Conservation (phyloP, 2,888 invertebrate species). For the Gastracanthus pulcherrimus region DNA sequence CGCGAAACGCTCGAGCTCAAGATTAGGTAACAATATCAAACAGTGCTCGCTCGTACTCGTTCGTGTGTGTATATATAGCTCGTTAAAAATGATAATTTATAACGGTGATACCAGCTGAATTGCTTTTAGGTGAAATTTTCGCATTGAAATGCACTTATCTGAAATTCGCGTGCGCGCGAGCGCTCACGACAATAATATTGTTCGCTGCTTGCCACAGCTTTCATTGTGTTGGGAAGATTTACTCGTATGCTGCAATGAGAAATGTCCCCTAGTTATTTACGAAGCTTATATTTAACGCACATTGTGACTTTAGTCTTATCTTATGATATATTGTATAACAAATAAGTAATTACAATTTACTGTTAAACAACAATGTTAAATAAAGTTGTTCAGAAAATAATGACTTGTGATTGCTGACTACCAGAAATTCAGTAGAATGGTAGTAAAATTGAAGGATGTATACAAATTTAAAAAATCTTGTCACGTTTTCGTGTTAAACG, state of each 20-base stretch:
- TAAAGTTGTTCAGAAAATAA: too few species aligned
- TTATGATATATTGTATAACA: not conserved
- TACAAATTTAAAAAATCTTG: not conserved
- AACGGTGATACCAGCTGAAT: slow-evolving; percentile 34
- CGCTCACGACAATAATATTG: slow-evolving; percentile 10
- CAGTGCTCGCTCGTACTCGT: not conserved
- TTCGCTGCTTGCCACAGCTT: not conserved
- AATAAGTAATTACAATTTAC: too few species aligned
- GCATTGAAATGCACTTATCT: slow-evolving; percentile 46
- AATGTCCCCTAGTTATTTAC: slow-evolving; percentile 10
- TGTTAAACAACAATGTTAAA: too few species aligned
- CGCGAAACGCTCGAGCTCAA: slow-evolving; percentile 17
- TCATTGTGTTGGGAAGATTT: slow-evolving; percentile 31
- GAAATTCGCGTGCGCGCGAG: slow-evolving; percentile 22
- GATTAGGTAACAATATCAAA: slow-evolving; percentile 57
- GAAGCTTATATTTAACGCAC: not conserved
- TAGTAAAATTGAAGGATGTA: too few species aligned
- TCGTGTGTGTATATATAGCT: not conserved
- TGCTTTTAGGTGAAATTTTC: slow-evolving; percentile 45
- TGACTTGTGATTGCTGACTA: too few species aligned
- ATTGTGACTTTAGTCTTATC: not conserved
- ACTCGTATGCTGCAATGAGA: not conserved
- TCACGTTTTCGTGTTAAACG: not conserved
- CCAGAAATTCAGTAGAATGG: too few species aligned
- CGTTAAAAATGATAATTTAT: slow-evolving; percentile 55